phyloP scores from a whole-genome alignment of 2,888 invertebrate genomes.

The Ptilodon capucinus region DNA sequence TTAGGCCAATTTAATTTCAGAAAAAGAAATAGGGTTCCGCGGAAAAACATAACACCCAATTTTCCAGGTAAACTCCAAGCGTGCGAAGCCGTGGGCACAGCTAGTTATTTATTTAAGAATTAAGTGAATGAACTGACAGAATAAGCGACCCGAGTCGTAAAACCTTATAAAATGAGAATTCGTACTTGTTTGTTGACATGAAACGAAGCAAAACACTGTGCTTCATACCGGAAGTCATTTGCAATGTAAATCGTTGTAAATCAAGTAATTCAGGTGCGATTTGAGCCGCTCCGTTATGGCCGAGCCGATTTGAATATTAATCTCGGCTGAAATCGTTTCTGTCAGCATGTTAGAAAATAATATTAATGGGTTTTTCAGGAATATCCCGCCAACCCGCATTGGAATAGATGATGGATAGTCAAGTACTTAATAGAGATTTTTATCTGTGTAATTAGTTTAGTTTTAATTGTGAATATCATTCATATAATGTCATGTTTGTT shows the following conservation, averaged over 20 bases:
- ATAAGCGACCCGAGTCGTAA: background rate
- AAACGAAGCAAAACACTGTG: background rate
- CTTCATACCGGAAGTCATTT: background rate
- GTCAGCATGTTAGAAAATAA: background rate
- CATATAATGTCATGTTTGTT: background rate
- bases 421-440: too few relatives aligned
- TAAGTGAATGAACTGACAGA: too few relatives aligned
- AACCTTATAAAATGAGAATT: background rate
- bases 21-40: too few relatives aligned
- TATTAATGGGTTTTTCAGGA: too few relatives aligned
- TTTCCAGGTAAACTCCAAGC: too few relatives aligned
- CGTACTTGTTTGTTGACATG: background rate
- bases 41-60: too few relatives aligned
- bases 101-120: too few relatives aligned
- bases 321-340: background rate
- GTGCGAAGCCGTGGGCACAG: too few relatives aligned
- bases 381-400: too few relatives aligned
- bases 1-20: too few relatives aligned
- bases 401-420: background rate
- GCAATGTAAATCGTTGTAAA: background rate
- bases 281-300: background rate
- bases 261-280: slow-evolving; percentile 1
- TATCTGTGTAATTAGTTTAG: too few relatives aligned
- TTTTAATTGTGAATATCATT: background rate
- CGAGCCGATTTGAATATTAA: background rate